A percentile compares a stretch with the other conserved stretches of the same genome.
Evolutionary conservation across 2,888 invertebrate species (phyloP).

Genomic region (Microplitis deprimator): DNA sequence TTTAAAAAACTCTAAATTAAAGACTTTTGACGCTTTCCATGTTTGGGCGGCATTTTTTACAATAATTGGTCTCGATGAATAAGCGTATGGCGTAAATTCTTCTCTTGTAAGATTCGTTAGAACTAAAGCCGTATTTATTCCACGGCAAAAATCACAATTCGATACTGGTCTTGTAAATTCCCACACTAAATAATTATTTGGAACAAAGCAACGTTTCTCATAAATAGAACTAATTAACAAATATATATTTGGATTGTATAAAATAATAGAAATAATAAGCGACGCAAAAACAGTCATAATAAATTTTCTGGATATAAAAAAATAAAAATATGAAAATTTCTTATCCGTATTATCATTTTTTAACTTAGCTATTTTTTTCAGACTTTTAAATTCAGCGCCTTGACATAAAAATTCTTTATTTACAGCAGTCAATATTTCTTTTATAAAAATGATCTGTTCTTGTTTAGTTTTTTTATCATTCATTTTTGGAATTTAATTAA

Average conservation of each 20-base stretch:
- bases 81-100: slow-evolving; percentile 82
- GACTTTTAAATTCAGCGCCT: slow-evolving; percentile 56
- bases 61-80: slow-evolving; percentile 85
- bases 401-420: slow-evolving; percentile 55
- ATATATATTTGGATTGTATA: slow-evolving; percentile 45
- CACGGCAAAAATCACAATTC: slow-evolving; percentile 84
- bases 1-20: slow-evolving; percentile 80
- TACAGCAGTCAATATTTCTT: slow-evolving; percentile 55
- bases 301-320: slow-evolving; percentile 46
- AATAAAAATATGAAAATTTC: slow-evolving; percentile 29
- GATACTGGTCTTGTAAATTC: slow-evolving; percentile 89
- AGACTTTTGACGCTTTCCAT: slow-evolving; percentile 82
- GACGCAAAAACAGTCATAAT: slow-evolving; percentile 42
- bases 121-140: slow-evolving; percentile 79
- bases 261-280: slow-evolving; percentile 15
- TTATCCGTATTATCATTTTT: slow-evolving; percentile 34
- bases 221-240: slow-evolving; percentile 59
- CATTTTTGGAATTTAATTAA: slow-evolving; percentile 48
- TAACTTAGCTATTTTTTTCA: slow-evolving; percentile 50
- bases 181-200: slow-evolving; percentile 89
- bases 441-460: slow-evolving; percentile 52
- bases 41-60: slow-evolving; percentile 82
- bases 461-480: slow-evolving; percentile 41
- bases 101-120: slow-evolving; percentile 79
- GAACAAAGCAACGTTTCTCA: slow-evolving; percentile 80